These are phyloP conservation scores for Bryconaethiops microstoma DNA, from an alignment of 2,797 vertebrate genomes.

Conservation along the genomic window DNA sequence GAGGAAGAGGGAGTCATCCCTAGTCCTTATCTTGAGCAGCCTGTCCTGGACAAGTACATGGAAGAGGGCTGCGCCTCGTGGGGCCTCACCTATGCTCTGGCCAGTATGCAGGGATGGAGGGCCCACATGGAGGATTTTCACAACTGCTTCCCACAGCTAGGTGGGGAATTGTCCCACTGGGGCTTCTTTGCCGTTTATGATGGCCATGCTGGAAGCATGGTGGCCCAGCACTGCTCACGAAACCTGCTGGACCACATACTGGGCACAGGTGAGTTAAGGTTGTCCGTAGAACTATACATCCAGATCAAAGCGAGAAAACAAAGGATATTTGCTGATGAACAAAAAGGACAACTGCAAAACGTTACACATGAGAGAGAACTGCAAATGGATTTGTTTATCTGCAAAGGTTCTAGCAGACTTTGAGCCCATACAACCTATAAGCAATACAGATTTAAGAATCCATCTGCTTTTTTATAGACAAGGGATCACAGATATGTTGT, in stretches of 20 bases:
- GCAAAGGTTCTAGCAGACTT: background rate
- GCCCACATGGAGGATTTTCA: slow-evolving; percentile 86
- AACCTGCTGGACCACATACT: slow-evolving; percentile 80
- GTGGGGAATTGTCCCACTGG: slow-evolving; percentile 76
- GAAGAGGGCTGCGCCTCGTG: slow-evolving; percentile 74
- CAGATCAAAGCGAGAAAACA: no score
- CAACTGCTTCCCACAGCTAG: slow-evolving; percentile 77
- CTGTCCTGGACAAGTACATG: slow-evolving; percentile 78
- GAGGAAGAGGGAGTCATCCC: slow-evolving; percentile 73
- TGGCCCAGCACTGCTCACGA: slow-evolving; percentile 80
- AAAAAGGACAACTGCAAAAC: slow-evolving; percentile 17
- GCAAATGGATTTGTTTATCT: slow-evolving; percentile 1
- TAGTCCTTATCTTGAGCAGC: slow-evolving; percentile 76
- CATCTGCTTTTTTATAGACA: background rate
- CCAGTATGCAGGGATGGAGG: slow-evolving; percentile 85
- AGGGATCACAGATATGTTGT: background rate
- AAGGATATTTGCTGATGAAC: background rate
- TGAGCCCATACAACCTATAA: background rate
- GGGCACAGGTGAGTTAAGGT: slow-evolving; percentile 53
- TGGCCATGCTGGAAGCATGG: slow-evolving; percentile 78
- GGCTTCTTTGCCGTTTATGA: slow-evolving; percentile 84
- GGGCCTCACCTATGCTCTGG: slow-evolving; percentile 77
- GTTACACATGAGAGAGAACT: background rate
- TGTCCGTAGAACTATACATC: background rate
- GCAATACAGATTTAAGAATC: background rate